Evolutionary conservation across 2,797 vertebrate species (phyloP).

Genomic region (Thunnus albacares): DNA sequence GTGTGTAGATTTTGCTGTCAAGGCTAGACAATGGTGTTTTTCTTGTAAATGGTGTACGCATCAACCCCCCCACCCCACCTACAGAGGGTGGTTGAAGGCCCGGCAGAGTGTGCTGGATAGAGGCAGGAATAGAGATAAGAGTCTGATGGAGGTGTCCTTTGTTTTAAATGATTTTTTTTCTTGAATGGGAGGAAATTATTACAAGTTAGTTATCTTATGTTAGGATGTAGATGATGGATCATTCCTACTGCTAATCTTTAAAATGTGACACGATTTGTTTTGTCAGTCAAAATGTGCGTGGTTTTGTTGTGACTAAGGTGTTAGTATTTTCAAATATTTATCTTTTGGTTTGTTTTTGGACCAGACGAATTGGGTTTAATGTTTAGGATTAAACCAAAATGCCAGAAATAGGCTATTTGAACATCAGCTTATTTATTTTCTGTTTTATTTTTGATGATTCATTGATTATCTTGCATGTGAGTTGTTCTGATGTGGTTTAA

Average conservation of each 20-base stretch:
- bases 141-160: slow-evolving; percentile 13
- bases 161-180: slow-evolving; percentile 23
- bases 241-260: background rate
- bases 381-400: background rate
- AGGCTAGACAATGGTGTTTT: slow-evolving; percentile 74
- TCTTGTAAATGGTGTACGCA: slow-evolving; percentile 40
- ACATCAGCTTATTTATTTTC: too few relatives aligned
- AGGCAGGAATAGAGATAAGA: slow-evolving; percentile 64
- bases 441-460: background rate
- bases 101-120: slow-evolving; percentile 26
- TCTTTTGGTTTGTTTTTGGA: background rate
- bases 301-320: background rate
- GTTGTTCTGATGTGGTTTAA: slow-evolving; percentile 43
- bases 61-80: slow-evolving; percentile 21
- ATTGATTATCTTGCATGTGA: slow-evolving; percentile 26
- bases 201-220: slow-evolving; percentile 11
- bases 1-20: slow-evolving; percentile 51
- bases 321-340: background rate
- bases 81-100: slow-evolving; percentile 19
- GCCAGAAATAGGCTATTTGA: background rate
- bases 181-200: slow-evolving; percentile 39
- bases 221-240: slow-evolving; percentile 16
- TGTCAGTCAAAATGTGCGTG: background rate
- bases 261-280: background rate
- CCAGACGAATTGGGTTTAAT: background rate